Percentiles rank a stretch among this genome's conserved stretches.
Conservation (phyloP, 2,113 vertebrate genomes). For the Mormyrus lacerda region DNA sequence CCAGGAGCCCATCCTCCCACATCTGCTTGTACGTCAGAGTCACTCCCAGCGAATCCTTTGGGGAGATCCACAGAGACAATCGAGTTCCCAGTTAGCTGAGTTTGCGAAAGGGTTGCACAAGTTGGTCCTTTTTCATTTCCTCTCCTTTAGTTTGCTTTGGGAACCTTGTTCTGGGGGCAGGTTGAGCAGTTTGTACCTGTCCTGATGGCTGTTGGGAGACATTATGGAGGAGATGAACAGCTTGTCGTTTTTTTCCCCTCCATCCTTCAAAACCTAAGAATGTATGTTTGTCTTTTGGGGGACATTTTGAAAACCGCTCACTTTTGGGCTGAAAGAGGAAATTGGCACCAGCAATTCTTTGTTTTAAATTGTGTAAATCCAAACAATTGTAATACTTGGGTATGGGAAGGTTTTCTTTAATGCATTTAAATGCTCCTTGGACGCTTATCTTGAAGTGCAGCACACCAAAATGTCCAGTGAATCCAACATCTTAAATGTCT, state of each 20-base stretch:
- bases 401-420: background rate
- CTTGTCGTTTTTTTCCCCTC: background rate
- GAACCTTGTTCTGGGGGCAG: background rate
- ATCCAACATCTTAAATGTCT: background rate
- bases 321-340: background rate
- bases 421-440: background rate
- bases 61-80: background rate
- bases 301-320: background rate
- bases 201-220: background rate
- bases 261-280: background rate
- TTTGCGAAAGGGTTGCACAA: background rate
- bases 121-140: background rate
- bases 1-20: background rate
- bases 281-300: background rate
- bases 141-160: background rate
- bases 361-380: background rate
- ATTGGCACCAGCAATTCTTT: conserved; percentile 1
- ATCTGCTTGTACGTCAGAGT: background rate
- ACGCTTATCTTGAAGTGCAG: background rate
- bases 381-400: conserved; percentile 8
- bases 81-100: background rate
- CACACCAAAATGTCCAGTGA: background rate
- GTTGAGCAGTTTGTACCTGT: background rate
- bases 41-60: background rate
- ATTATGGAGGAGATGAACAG: background rate